phyloP scores from a whole-genome alignment of 2,113 vertebrate genomes.

The Microcebus murinus region DNA sequence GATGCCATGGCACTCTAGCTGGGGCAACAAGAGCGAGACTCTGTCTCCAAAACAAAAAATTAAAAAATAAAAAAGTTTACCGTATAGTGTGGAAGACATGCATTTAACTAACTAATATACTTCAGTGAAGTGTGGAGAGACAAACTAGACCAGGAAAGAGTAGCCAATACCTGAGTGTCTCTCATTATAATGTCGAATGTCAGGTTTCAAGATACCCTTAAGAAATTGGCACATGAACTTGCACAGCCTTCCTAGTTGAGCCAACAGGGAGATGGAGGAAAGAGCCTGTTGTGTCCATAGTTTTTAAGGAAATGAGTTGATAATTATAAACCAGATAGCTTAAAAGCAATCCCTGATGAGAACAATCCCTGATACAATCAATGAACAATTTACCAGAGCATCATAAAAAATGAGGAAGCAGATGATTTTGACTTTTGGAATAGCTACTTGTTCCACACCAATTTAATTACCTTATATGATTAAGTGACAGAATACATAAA shows the following conservation, averaged over 20 bases:
- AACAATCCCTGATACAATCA: constrained; percentile 13
- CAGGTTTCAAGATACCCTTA: background rate
- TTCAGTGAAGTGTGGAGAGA: background rate
- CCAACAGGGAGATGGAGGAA: background rate
- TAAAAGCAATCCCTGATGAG: background rate
- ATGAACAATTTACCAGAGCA: background rate
- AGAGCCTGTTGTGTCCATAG: background rate
- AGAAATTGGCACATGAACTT: background rate
- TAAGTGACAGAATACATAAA: background rate
- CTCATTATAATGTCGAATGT: background rate
- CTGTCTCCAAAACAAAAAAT: too few relatives aligned
- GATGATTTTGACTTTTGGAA: constrained; percentile 7
- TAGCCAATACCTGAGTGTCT: too few relatives aligned
- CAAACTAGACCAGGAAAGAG: background rate
- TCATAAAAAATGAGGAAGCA: background rate
- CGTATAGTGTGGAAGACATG: background rate
- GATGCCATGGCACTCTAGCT: too few relatives aligned
- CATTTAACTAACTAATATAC: background rate
- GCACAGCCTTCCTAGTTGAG: background rate
- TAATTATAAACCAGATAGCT: background rate
- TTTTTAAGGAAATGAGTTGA: constrained; percentile 20
- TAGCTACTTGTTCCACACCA: constrained; percentile 18
- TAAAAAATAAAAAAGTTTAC: background rate
- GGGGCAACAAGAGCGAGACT: too few relatives aligned
- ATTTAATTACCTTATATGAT: constrained; percentile 51